Conservation (phyloP, 2,888 invertebrate genomes). For the Eurytoma adleriae region DNA sequence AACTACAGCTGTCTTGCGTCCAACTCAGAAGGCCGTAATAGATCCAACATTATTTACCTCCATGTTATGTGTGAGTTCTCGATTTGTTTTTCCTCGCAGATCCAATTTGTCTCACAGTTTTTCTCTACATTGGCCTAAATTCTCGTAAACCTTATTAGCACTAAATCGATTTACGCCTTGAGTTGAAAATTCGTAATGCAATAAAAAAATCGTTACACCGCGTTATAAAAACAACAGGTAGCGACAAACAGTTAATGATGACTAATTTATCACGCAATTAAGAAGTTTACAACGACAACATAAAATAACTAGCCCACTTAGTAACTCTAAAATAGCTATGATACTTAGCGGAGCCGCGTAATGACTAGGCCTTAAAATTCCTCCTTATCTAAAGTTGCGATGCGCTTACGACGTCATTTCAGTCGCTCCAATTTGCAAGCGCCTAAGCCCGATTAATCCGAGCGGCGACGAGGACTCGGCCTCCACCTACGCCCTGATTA, state of each 20-base stretch:
- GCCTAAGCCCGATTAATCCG: slow-evolving; percentile 57
- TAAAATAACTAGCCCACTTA: background rate
- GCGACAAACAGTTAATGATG: too few species aligned
- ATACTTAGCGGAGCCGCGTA: too few species aligned
- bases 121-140: too few species aligned
- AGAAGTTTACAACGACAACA: too few species aligned
- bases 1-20: slow-evolving; percentile 92
- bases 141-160: too few species aligned
- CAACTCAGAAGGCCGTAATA: slow-evolving; percentile 89
- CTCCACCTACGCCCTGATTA: background rate
- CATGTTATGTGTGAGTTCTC: slow-evolving; percentile 77
- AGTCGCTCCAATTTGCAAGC: slow-evolving; percentile 73
- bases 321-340: too few species aligned
- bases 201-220: too few species aligned
- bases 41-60: slow-evolving; percentile 75
- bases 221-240: too few species aligned
- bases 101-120: background rate
- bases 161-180: too few species aligned
- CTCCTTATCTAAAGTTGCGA: background rate
- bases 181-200: too few species aligned
- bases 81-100: background rate
- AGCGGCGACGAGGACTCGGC: slow-evolving; percentile 22
- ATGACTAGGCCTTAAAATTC: background rate
- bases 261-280: too few species aligned
- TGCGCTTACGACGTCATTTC: slow-evolving; percentile 35